phyloP scores from a whole-genome alignment of 2,113 vertebrate genomes.

The Erinaceus europaeus region DNA sequence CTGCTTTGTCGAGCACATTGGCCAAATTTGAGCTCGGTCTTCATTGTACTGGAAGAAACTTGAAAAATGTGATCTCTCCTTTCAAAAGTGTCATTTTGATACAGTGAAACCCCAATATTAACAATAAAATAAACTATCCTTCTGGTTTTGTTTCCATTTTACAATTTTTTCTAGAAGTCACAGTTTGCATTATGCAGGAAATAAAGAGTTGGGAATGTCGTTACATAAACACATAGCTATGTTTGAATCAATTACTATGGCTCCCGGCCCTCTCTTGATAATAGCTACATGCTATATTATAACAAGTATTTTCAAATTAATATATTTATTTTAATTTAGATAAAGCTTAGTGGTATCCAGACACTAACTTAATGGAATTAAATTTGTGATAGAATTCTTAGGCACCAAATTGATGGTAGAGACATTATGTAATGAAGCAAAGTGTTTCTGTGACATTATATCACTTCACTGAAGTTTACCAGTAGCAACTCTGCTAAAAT shows the following conservation, averaged over 20 bases:
- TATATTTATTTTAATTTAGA: not conserved
- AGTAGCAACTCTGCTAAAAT: not conserved
- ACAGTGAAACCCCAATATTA: too few species aligned
- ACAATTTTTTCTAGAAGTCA: not conserved
- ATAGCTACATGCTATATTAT: not conserved
- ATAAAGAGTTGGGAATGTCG: not conserved
- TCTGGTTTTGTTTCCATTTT: constrained; percentile 8
- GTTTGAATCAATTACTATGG: not conserved
- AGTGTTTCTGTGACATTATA: not conserved
- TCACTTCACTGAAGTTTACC: not conserved
- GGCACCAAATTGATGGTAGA: too few species aligned
- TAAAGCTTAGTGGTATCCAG: not conserved
- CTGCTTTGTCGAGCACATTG: too few species aligned
- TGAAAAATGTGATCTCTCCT: too few species aligned
- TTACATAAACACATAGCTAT: not conserved
- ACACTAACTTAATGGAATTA: not conserved
- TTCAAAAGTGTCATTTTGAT: too few species aligned
- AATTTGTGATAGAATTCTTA: not conserved
- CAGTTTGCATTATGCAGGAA: not conserved
- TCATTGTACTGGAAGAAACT: too few species aligned
- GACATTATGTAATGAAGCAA: not conserved
- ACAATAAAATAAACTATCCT: too few species aligned
- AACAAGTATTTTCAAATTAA: not conserved
- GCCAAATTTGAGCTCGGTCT: too few species aligned
- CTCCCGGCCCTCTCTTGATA: not conserved